Percentiles rank a stretch among this genome's conserved stretches.
Evolutionary conservation across 2,113 vertebrate genomes (phyloP).

Genomic region (Petaurus breviceps): DNA sequence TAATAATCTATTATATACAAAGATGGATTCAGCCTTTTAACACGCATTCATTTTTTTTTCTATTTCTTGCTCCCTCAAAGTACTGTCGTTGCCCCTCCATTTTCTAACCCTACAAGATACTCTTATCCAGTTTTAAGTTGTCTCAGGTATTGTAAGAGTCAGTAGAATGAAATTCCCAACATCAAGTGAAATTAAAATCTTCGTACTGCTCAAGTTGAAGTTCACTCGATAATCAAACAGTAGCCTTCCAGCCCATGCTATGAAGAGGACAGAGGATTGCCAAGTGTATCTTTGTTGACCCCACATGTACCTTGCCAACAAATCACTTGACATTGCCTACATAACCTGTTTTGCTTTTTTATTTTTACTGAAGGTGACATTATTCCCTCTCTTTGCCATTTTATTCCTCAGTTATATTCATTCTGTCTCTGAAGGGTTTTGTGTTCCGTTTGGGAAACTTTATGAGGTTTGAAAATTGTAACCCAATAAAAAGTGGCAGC

Average conservation of each 20-base stretch:
- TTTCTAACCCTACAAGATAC: background rate
- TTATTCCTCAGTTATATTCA: background rate
- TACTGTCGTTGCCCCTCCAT: background rate
- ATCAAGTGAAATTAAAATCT: background rate
- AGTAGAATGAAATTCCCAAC: background rate
- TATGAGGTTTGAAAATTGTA: constrained; percentile 25
- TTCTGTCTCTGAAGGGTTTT: background rate
- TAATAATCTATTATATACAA: background rate
- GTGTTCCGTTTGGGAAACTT: background rate
- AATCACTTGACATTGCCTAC: background rate
- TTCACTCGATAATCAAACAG: background rate
- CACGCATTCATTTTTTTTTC: background rate
- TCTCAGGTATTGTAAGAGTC: constrained; percentile 21
- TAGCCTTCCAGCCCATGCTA: background rate
- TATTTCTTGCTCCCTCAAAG: background rate
- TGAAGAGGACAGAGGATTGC: background rate
- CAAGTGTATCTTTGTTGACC: background rate
- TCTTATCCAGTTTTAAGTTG: background rate
- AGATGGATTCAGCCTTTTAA: background rate
- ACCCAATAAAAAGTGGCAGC: background rate
- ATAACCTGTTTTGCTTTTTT: background rate
- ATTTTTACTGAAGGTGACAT: background rate
- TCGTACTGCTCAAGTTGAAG: background rate
- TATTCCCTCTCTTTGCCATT: background rate
- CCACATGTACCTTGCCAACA: background rate